Conservation (phyloP, 2,888 invertebrate species). For the Theristus sp. region DNA sequence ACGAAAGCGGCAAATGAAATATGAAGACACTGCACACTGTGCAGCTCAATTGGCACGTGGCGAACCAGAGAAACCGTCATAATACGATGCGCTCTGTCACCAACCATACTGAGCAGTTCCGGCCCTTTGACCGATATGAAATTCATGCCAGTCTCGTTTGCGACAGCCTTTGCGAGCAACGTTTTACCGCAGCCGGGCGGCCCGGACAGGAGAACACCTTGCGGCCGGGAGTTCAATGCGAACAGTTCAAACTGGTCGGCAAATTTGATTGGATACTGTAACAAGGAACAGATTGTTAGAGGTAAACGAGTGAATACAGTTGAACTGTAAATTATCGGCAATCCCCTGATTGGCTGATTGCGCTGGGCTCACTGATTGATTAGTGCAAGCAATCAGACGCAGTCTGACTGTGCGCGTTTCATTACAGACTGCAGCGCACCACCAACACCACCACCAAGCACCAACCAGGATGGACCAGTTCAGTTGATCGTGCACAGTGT, state of each 20-base stretch:
- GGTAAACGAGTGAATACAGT: no score
- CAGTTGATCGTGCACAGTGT: no score
- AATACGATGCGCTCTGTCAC: not conserved
- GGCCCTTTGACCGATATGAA: conserved; percentile 98
- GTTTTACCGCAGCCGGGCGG: conserved; percentile 67
- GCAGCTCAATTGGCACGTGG: not conserved
- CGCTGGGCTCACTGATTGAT: no score
- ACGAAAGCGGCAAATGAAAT: no score
- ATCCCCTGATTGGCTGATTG: no score
- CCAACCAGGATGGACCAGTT: no score
- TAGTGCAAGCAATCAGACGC: no score
- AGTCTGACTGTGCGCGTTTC: no score
- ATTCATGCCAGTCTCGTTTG: conserved; percentile 94
- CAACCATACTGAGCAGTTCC: conserved; percentile 82
- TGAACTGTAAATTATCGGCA: no score
- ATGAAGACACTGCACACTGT: no score
- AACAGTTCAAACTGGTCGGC: conserved; percentile 56
- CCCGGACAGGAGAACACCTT: conserved; percentile 80
- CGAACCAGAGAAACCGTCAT: not conserved
- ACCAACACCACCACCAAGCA: no score
- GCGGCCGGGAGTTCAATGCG: conserved; percentile 53
- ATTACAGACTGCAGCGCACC: no score
- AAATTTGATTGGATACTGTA: conserved; percentile 67
- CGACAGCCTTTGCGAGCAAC: conserved; percentile 85
- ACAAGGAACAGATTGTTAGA: not conserved